Evolutionary conservation across 2,888 invertebrate genomes (phyloP), one percentile per base, ranked within the genome.

Genomic region (Phortica okadai): DNA sequence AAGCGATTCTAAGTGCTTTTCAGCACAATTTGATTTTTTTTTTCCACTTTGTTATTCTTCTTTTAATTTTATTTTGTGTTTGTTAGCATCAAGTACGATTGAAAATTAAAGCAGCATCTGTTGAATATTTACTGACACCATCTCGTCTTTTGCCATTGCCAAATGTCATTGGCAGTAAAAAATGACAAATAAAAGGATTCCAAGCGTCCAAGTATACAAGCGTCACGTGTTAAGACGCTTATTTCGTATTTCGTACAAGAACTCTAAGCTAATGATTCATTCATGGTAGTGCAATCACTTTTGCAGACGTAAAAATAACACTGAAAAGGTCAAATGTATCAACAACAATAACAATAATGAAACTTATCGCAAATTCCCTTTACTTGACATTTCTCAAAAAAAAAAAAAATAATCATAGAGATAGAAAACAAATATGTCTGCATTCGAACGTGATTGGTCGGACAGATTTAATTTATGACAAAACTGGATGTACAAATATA

Each of bases 1-100:
- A 21, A 80, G 80, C 79, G 81, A 79, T 85, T 79, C 87, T 81
- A 84, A 90, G 89, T 89, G 88, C 81, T 90, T 87, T 90, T 89
- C 88, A 90, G 86, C 85, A 83, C 83, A 90, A 90, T 88, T 89
- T 90, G 90, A 90, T 90, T 87, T 90, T 90, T 79, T 86, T 85
- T 81, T 83, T 81, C 78, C 80, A 79, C 83, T 6, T 10, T 59
- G 10, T 59, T 59, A 59, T 8, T 14, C 3, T 21, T 4, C 16
- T 58, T 16, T 59, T 25, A 21, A 10, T 59, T 59, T 59, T 59
- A 14, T 21, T 59, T 59, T 59, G 6, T 21, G 25, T 11, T 56
- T 56, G 14, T 56, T 56, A 83, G 85, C 86, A 83, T 85, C 83
- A 84, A 90, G 89, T 89, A 85, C 88, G 85, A 88, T 90, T 89